phyloP scores from a whole-genome alignment of 2,888 invertebrate genomes.

The Spodoptera picta region DNA sequence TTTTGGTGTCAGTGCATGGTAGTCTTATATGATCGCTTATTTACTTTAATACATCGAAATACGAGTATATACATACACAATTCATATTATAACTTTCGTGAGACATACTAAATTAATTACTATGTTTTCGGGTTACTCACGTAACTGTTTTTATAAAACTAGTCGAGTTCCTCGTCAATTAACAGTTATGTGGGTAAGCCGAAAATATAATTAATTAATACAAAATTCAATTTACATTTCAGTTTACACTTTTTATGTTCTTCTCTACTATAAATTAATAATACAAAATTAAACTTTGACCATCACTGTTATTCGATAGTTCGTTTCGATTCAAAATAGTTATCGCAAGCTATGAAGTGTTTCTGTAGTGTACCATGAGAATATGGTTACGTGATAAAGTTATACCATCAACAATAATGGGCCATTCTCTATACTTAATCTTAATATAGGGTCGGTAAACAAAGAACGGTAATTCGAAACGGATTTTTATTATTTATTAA shows the following conservation, averaged over 20 bases:
- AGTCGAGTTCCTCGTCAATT: too few relatives aligned
- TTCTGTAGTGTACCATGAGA: conserved; percentile 22
- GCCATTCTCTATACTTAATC: conserved; percentile 42
- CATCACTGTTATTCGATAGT: conserved; percentile 34
- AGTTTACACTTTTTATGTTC: too few relatives aligned
- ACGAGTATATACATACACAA: too few relatives aligned
- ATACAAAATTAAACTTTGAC: conserved; percentile 30
- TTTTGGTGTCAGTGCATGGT: too few relatives aligned
- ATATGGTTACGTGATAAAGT: conserved; percentile 34
- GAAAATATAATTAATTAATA: too few relatives aligned
- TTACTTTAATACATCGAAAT: not conserved
- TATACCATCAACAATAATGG: conserved; percentile 52
- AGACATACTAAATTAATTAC: too few relatives aligned
- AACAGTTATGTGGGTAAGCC: too few relatives aligned
- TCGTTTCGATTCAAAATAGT: conserved; percentile 46
- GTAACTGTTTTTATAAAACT: too few relatives aligned
- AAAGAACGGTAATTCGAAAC: conserved; percentile 23
- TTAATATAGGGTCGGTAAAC: conserved; percentile 21
- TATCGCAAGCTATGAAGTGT: conserved; percentile 43
- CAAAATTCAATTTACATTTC: too few relatives aligned
- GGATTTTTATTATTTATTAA: not conserved
- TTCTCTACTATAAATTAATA: not conserved
- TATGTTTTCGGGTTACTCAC: too few relatives aligned
- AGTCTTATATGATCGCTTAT: too few relatives aligned
- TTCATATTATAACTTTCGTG: too few relatives aligned